Percentiles rank a stretch among this genome's conserved stretches.
phyloP scores from a whole-genome alignment of 2,888 invertebrate species.

The Schrankia costaestrigalis region DNA sequence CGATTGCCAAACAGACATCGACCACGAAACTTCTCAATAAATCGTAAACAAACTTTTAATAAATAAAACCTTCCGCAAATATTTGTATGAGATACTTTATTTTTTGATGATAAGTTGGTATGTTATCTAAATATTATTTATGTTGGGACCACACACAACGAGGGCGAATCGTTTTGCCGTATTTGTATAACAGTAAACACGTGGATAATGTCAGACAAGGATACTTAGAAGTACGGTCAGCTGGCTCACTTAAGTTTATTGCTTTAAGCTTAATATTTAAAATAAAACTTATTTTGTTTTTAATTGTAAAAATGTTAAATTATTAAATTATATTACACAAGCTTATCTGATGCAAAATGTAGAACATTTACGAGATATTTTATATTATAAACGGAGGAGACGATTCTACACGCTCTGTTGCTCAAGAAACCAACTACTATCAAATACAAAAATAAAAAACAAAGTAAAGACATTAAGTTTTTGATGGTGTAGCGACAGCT shows the following conservation, averaged over 20 bases:
- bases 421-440: too few relatives aligned
- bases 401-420: too few relatives aligned
- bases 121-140: constrained; percentile 38
- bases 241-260: constrained; percentile 15
- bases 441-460: too few relatives aligned
- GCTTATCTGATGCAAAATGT: too few relatives aligned
- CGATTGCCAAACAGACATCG: constrained; percentile 10
- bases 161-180: constrained; percentile 21
- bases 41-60: constrained; percentile 24
- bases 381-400: too few relatives aligned
- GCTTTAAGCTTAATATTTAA: constrained; percentile 6
- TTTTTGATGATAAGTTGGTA: constrained; percentile 41
- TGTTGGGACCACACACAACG: constrained; percentile 50
- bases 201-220: constrained; percentile 26
- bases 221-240: constrained; percentile 11
- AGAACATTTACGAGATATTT: too few relatives aligned
- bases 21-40: constrained; percentile 19
- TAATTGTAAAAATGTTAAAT: too few relatives aligned
- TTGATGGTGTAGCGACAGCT: too few relatives aligned
- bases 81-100: constrained; percentile 35
- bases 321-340: too few relatives aligned
- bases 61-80: constrained; percentile 35
- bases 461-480: too few relatives aligned
- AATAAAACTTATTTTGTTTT: too few relatives aligned
- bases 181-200: constrained; percentile 9